Conservation (phyloP, 2,888 invertebrate species). For the Oscheius sp. region DNA sequence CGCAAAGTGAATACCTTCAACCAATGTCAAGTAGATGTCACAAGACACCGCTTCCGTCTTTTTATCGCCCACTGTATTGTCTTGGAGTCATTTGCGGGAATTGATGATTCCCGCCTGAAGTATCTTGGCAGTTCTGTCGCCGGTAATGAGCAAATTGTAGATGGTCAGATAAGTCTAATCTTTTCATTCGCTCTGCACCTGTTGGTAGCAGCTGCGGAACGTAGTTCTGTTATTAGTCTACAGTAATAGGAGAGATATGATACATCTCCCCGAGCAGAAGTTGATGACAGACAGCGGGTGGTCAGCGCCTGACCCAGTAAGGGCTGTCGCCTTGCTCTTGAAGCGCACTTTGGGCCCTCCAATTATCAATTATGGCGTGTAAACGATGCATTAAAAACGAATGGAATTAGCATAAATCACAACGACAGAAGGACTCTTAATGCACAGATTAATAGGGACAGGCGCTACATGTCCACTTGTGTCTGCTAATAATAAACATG, state of each 20-base stretch:
- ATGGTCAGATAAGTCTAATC: slow-evolving; percentile 23
- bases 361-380: slow-evolving; percentile 31
- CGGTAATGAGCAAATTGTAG: slow-evolving; percentile 7
- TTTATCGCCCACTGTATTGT: slow-evolving; percentile 18
- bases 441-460: slow-evolving; percentile 29
- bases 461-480: slow-evolving; percentile 22
- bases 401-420: slow-evolving; percentile 32
- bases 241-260: neutral
- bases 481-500: neutral
- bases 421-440: slow-evolving; percentile 29
- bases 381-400: slow-evolving; percentile 32
- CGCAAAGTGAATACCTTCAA: slow-evolving; percentile 21
- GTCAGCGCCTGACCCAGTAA: slow-evolving; percentile 26
- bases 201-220: slow-evolving; percentile 20
- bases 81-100: slow-evolving; percentile 3
- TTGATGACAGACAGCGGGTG: slow-evolving; percentile 28
- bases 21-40: slow-evolving; percentile 30
- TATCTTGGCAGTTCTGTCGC: neutral
- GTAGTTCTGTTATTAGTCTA: neutral
- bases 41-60: slow-evolving; percentile 29
- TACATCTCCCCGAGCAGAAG: neutral
- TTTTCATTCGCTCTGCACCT: slow-evolving; percentile 24
- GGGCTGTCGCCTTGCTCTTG: slow-evolving; percentile 27
- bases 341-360: slow-evolving; percentile 28
- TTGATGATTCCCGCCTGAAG: neutral